Conservation (phyloP, 2,888 invertebrate genomes). For the Oscheius sp. region DNA sequence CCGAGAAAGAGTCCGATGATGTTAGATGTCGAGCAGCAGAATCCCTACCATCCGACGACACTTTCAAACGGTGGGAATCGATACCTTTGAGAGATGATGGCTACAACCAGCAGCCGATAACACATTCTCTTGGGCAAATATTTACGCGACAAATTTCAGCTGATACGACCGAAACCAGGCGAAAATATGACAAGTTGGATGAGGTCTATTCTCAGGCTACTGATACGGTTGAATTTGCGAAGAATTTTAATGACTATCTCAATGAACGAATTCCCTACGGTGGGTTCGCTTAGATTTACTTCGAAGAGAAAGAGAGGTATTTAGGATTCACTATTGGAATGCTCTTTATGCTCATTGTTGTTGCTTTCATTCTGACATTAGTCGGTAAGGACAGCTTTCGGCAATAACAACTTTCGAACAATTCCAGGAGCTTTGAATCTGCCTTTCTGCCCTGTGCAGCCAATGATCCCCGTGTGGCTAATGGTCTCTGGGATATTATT, state of each 20-base stretch:
- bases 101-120: constrained; percentile 2
- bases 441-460: constrained; percentile 62
- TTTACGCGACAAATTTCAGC: constrained; percentile 24
- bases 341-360: constrained; percentile 24
- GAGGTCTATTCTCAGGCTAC: constrained; percentile 63
- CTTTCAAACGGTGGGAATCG: constrained; percentile 10
- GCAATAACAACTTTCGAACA: not conserved
- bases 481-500: constrained; percentile 59
- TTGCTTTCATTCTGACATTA: constrained; percentile 46
- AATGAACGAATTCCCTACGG: constrained; percentile 58
- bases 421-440: constrained; percentile 54
- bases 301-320: not conserved
- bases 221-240: constrained; percentile 65
- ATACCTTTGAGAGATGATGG: not conserved
- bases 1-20: not conserved
- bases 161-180: constrained; percentile 41
- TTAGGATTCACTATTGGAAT: constrained; percentile 26
- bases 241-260: constrained; percentile 59
- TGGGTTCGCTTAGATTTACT: no score
- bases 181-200: constrained; percentile 40
- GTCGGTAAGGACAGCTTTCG: constrained; percentile 41
- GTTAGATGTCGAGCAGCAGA: not conserved
- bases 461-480: constrained; percentile 67
- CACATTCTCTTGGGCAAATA: constrained; percentile 10
- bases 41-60: constrained; percentile 13